Percentiles rank a stretch among this genome's conserved stretches.
Evolutionary conservation across 2,888 invertebrate species (phyloP).

Genomic region (Halictus quadricinctus): DNA sequence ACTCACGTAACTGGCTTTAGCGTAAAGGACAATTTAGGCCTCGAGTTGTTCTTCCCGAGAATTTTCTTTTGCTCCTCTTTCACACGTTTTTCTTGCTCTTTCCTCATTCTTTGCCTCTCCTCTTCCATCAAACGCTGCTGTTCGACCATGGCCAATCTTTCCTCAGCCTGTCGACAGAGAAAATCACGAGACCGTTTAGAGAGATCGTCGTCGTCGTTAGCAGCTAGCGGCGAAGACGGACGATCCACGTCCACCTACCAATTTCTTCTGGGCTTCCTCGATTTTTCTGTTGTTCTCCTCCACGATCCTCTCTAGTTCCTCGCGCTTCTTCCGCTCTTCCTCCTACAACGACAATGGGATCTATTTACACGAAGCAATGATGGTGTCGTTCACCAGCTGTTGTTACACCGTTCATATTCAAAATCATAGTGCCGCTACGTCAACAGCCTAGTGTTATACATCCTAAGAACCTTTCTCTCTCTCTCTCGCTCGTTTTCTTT

Average conservation of each 20-base stretch:
- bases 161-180: slow-evolving; percentile 91
- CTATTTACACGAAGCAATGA: slow-evolving; percentile 77
- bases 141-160: slow-evolving; percentile 97
- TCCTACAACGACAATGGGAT: slow-evolving; percentile 89
- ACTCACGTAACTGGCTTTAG: slow-evolving; percentile 91
- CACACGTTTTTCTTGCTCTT: slow-evolving; percentile 95
- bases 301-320: slow-evolving; percentile 97
- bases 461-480: slow-evolving; percentile 76
- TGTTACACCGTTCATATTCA: slow-evolving; percentile 76
- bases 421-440: slow-evolving; percentile 78
- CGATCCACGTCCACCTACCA: slow-evolving; percentile 86
- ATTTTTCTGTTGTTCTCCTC: slow-evolving; percentile 99
- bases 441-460: slow-evolving; percentile 77
- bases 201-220: background rate
- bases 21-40: slow-evolving; percentile 96
- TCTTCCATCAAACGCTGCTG: slow-evolving; percentile 98
- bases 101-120: slow-evolving; percentile 95
- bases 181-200: background rate
- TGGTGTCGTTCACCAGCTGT: slow-evolving; percentile 72
- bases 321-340: slow-evolving; percentile 97
- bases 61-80: slow-evolving; percentile 99
- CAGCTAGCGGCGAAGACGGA: background rate
- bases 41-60: slow-evolving; percentile 97
- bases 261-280: slow-evolving; percentile 97
- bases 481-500: background rate